Base-by-base conservation (phyloP, 2,888 invertebrate species). In the Venustoraphidia nigricollis region DNA sequence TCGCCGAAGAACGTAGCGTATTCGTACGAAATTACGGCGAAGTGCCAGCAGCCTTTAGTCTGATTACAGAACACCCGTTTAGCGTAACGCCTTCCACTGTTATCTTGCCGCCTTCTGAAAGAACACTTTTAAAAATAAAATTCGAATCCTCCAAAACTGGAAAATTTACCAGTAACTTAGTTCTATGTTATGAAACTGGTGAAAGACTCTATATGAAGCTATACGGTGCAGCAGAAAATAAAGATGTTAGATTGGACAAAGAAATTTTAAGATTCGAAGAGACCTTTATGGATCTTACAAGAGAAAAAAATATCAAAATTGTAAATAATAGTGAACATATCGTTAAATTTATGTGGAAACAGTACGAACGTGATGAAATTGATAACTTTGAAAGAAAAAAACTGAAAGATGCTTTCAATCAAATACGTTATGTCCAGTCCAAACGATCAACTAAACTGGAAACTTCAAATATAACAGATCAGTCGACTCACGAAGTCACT, bases 331-430 rank as follows among this genome's bases (percentile, higher is more conserved):
- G 77, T 10, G 60, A 72, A 34, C 69, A 73, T 53, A 39, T 67
- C 6, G 63, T 77, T 2, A 68, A 70, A 0, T 80, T 71, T 54
- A 66, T 70, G 55, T 81, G 79, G 69, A 75, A 76, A 69, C 66
- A 67, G 52, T 70, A 74, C 53, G 64, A 68, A 37, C 66, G 60
- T 34, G 60, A 69, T 14, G 65, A 62, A 44, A 61, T 70, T 37
- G 70, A 73, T 61, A 56, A 58, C 35, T 36, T 57, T 40, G 53
- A 57, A 34, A 52, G 49, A 10, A 46, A 57, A 6, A 58, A 58
- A 47, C 49, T 62, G 9, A 56, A 53, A 51, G 50, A 59, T n/a
- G 52, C 53, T 6, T 57, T 59, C 34, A 49, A 54, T 10, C 50
- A 53, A 27, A 53, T 67, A 44, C 58, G 56, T 50, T 59, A 62